These are phyloP conservation scores for Enteromius treurensis DNA, from an alignment of 2,797 vertebrate genomes.

Conservation along the genomic window DNA sequence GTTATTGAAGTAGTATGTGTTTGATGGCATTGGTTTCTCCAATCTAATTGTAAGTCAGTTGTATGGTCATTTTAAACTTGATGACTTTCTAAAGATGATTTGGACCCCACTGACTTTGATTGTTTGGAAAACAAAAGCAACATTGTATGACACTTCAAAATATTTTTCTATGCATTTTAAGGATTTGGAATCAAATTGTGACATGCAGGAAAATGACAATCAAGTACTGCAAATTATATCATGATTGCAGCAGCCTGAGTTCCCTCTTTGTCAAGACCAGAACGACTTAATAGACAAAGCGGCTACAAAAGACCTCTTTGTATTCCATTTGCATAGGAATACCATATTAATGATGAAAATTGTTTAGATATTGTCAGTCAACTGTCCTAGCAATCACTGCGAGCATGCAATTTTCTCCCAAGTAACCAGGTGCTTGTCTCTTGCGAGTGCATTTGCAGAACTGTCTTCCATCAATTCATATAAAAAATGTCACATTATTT, in stretches of 20 bases:
- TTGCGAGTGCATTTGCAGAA: slow-evolving; percentile 22
- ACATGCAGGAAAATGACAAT: not conserved
- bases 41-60: not conserved
- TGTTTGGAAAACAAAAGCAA: no score
- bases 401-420: slow-evolving; percentile 14
- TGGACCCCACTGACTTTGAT: slow-evolving; percentile 9
- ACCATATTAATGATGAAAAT: slow-evolving; percentile 18
- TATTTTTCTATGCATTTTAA: not conserved
- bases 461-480: slow-evolving; percentile 39
- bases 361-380: slow-evolving; percentile 45
- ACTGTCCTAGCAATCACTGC: slow-evolving; percentile 20
- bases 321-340: slow-evolving; percentile 24
- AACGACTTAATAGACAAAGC: not conserved
- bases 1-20: slow-evolving; percentile 5
- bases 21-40: slow-evolving; percentile 13
- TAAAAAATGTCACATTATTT: slow-evolving; percentile 41
- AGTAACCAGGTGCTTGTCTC: slow-evolving; percentile 23
- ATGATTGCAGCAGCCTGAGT: not conserved
- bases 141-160: not conserved
- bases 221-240: not conserved
- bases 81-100: not conserved
- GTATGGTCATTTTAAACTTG: not conserved
- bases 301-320: slow-evolving; percentile 5
- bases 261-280: slow-evolving; percentile 2
- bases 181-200: slow-evolving; percentile 27